Base-by-base conservation (phyloP, 1,140 invertebrate species). In the Melipona quadrifasciata region DNA sequence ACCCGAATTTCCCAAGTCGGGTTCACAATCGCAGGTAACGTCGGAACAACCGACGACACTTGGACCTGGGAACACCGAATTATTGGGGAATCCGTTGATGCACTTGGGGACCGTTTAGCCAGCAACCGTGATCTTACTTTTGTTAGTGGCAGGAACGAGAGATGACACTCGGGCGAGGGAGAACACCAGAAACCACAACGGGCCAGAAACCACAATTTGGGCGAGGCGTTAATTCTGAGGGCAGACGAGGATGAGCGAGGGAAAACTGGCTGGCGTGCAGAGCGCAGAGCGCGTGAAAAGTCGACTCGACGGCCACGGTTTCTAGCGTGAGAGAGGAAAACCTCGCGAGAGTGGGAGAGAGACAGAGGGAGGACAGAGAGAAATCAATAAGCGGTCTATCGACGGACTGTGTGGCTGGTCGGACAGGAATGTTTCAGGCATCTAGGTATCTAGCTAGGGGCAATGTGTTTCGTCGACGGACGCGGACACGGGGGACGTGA, bases 301-400 rank as follows among this genome's bases (percentile, higher is more conserved):
- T 61, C 27, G 58, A 11, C 47, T 82, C 39, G 67, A 4, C 58
- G 31, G 51, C 47, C 47, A 70, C 53, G 16, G 55, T 77, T 68
- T 67, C 71, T 58, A 79, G 19, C 75, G 64, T 68, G 77, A 77
- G 17, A 80, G 71, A 78, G 76, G 80, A 64, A 80, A 65, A 76
- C 61, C 31, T 53, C 77, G 78, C 77, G 80, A 74, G 27, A 82
- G 71, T 72, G 76, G 61, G 61, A 81, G 58, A 74, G 73, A 31
- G 64, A 58, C 34, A 39, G 74, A 76, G 70, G 47, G 67, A 79
- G 39, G 74, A 86, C 71, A 68, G 74, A 75, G 71, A 31, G 81
- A 76, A 84, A 85, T 89, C 82, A 85, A 89, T 87, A 87, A 89
- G 77, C 61, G 51, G 78, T 72, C 73, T 88, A 87, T 82, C 88